A percentile compares a stretch with the other conserved stretches of the same genome.
Conservation (phyloP, 1,140 invertebrate genomes). For the Trachymyrmex cornetzi region DNA sequence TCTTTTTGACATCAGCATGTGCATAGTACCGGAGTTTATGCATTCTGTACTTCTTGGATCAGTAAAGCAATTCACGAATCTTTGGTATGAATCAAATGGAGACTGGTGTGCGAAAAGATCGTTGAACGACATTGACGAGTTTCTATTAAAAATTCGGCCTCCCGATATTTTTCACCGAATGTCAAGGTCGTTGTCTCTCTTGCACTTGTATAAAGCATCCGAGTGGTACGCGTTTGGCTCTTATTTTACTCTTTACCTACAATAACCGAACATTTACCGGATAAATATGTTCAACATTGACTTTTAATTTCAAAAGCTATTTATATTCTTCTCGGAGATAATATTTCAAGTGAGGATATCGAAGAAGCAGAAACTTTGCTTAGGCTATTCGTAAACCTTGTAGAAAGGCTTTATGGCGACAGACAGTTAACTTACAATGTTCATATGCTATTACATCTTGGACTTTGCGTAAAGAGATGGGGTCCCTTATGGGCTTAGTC, state of each 20-base stretch:
- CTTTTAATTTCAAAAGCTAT: slow-evolving; percentile 19
- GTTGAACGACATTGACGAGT: slow-evolving; percentile 10
- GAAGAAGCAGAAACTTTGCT: slow-evolving; percentile 22
- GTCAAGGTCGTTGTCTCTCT: slow-evolving; percentile 6
- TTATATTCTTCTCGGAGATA: slow-evolving; percentile 20
- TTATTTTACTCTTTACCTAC: slow-evolving; percentile 22
- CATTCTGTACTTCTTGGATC: slow-evolving; percentile 19
- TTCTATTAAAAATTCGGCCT: slow-evolving; percentile 19
- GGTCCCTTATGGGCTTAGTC: slow-evolving; percentile 12
- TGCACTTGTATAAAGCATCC: slow-evolving; percentile 27
- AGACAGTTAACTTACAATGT: slow-evolving; percentile 8
- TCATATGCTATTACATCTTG: slow-evolving; percentile 9
- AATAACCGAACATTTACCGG: background rate
- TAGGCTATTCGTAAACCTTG: background rate
- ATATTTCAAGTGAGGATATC: background rate
- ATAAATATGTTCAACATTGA: slow-evolving; percentile 24
- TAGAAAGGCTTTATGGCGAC: background rate
- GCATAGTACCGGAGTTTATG: background rate
- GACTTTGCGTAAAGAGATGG: slow-evolving; percentile 19
- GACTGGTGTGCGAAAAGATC: background rate
- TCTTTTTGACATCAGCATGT: slow-evolving; percentile 4
- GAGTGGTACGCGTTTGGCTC: slow-evolving; percentile 15
- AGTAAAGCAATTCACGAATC: slow-evolving; percentile 27
- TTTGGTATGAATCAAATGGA: slow-evolving; percentile 26
- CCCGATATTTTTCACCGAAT: background rate